Conservation (phyloP, 2,888 invertebrate species). For the Blastobasis adustella region DNA sequence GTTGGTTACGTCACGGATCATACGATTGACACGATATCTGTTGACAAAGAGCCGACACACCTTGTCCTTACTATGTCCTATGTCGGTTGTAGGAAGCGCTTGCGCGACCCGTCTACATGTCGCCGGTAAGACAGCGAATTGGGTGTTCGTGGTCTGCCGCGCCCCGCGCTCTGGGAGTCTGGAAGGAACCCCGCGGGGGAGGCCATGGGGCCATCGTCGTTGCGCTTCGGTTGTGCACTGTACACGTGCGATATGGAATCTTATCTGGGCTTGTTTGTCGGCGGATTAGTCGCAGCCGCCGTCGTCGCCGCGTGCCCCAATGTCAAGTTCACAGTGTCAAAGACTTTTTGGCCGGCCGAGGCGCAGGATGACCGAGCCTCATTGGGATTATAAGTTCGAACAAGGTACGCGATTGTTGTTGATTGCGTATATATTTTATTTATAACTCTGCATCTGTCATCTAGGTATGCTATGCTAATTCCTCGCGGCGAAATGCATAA, state of each 20-base stretch:
- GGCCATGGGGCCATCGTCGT: too few species aligned
- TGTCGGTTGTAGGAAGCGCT: constrained; percentile 6
- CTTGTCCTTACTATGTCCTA: constrained; percentile 5
- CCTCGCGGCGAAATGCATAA: too few species aligned
- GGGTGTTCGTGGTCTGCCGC: too few species aligned
- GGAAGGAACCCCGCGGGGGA: too few species aligned
- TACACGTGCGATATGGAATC: constrained; percentile 33
- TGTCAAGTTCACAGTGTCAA: constrained; percentile 70
- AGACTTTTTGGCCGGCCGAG: constrained; percentile 20
- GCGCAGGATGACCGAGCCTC: not conserved
- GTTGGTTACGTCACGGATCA: constrained; percentile 6
- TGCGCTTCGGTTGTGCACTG: constrained; percentile 1
- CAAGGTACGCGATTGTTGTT: too few species aligned
- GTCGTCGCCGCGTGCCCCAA: constrained; percentile 35
- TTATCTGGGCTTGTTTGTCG: constrained; percentile 27
- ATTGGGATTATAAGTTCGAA: too few species aligned
- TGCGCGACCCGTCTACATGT: not conserved
- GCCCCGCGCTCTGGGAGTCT: too few species aligned
- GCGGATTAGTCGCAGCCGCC: not conserved
- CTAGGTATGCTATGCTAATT: too few species aligned
- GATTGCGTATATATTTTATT: too few species aligned
- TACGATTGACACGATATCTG: constrained; percentile 4
- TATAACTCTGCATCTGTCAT: too few species aligned
- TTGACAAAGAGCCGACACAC: constrained; percentile 3
- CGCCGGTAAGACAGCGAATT: too few species aligned